Evolutionary conservation across 2,113 vertebrate species (phyloP).

Genomic region (Bufo bufo): DNA sequence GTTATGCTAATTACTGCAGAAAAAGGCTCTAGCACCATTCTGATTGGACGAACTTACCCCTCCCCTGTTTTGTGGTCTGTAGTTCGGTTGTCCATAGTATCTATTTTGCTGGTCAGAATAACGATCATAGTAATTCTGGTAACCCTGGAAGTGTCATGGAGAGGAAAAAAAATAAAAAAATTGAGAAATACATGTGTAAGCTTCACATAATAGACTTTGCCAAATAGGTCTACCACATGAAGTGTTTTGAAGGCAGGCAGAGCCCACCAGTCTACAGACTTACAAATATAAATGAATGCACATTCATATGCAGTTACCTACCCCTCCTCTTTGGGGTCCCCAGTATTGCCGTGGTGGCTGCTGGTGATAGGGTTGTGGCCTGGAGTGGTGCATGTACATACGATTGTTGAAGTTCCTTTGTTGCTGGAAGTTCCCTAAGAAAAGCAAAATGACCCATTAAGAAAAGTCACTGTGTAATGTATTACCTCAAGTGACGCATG

Average conservation of each 20-base stretch:
- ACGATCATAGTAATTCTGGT: constrained; percentile 71
- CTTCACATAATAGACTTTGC: not conserved
- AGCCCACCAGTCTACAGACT: not conserved
- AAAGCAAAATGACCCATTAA: not conserved
- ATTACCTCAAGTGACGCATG: not conserved
- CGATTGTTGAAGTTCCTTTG: constrained; percentile 71
- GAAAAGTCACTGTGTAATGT: too few species aligned
- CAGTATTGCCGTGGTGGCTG: constrained; percentile 66
- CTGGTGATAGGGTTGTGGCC: constrained; percentile 59
- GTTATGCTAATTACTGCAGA: too few species aligned
- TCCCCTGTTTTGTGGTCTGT: constrained; percentile 74
- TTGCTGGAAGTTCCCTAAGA: constrained; percentile 68
- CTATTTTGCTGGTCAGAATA: constrained; percentile 72
- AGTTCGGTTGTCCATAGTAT: constrained; percentile 75
- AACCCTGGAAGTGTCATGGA: constrained; percentile 62
- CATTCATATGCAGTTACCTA: constrained; percentile 59
- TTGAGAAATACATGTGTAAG: too few species aligned
- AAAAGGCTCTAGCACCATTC: too few species aligned
- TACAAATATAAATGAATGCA: too few species aligned
- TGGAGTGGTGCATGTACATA: constrained; percentile 62
- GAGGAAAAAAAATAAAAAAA: not conserved
- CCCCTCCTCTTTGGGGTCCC: constrained; percentile 70
- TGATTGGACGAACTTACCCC: constrained; percentile 65
- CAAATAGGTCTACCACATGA: too few species aligned
- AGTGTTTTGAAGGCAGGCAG: too few species aligned